A percentile compares a stretch with the other conserved stretches of the same genome.
Conservation (phyloP, 2,113 vertebrate species). For the Himantopus leucocephalus region DNA sequence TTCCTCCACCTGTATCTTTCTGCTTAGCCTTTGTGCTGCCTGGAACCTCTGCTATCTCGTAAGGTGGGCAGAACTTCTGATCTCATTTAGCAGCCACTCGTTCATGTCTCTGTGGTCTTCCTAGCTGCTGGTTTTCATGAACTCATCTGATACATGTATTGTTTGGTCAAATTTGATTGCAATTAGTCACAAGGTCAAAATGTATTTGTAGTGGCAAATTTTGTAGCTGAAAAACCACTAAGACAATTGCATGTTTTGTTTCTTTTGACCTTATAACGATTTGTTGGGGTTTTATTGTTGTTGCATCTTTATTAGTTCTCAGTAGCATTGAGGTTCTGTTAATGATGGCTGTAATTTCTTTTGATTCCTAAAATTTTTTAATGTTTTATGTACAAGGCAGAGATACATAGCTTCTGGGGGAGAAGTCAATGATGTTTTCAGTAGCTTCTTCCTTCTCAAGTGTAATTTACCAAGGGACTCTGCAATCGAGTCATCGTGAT, state of each 20-base stretch:
- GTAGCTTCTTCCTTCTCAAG: conserved; percentile 27
- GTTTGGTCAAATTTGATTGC: not conserved
- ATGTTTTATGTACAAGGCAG: not conserved
- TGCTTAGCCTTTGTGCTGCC: not conserved
- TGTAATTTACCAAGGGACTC: conserved; percentile 21
- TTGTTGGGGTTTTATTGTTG: not conserved
- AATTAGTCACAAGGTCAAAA: not conserved
- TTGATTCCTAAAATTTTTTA: not conserved
- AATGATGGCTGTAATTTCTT: not conserved
- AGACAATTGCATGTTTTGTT: not conserved
- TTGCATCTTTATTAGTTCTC: not conserved
- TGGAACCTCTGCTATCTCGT: not conserved
- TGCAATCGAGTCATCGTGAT: not conserved
- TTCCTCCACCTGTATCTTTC: not conserved
- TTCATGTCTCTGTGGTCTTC: not conserved
- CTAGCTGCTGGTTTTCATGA: not conserved
- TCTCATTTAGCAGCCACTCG: not conserved
- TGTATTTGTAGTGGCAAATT: not conserved
- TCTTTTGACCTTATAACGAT: not conserved
- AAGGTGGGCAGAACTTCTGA: not conserved
- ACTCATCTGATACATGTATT: not conserved
- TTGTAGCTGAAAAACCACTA: not conserved
- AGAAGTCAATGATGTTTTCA: conserved; percentile 11
- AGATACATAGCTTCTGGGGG: not conserved
- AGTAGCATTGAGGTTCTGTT: not conserved